Percentiles rank a stretch among this genome's conserved stretches.
These are phyloP conservation scores for Desoria tigrina DNA, from an alignment of 2,888 invertebrate species.

Conservation along the genomic window DNA sequence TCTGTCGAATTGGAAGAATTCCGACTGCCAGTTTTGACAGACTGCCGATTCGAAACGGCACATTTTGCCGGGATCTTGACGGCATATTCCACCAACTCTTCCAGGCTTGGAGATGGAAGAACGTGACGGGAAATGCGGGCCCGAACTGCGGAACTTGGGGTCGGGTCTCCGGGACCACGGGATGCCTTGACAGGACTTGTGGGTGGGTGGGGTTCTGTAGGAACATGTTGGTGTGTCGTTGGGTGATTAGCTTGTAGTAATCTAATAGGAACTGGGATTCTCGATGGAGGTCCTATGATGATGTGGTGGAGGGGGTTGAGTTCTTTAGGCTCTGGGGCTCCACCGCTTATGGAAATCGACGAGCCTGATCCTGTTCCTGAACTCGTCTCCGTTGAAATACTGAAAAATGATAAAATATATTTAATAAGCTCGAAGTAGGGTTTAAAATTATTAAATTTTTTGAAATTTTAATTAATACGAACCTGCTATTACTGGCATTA, in stretches of 20 bases:
- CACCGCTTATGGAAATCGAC: neutral
- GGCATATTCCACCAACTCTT: slow-evolving; percentile 75
- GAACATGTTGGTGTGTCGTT: neutral
- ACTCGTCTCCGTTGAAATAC: neutral
- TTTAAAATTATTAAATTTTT: neutral
- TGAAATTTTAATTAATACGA: neutral
- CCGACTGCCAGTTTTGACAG: slow-evolving; percentile 22
- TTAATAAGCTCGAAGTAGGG: neutral
- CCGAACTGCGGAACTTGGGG: slow-evolving; percentile 67
- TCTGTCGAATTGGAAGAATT: neutral
- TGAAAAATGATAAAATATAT: slow-evolving; percentile 1
- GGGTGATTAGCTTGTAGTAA: slow-evolving; percentile 5
- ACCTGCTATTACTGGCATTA: slow-evolving; percentile 24
- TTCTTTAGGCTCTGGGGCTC: neutral
- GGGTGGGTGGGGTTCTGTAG: neutral
- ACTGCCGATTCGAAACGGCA: slow-evolving; percentile 30
- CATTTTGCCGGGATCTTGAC: slow-evolving; percentile 62
- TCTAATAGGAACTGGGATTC: slow-evolving; percentile 14
- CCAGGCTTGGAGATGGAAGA: slow-evolving; percentile 69
- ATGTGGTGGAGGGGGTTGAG: neutral
- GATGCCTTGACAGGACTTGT: neutral
- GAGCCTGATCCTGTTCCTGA: neutral
- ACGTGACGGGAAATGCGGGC: slow-evolving; percentile 73
- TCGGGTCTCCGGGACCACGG: slow-evolving; percentile 14
- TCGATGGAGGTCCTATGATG: slow-evolving; percentile 23